Conservation (phyloP, 2,888 invertebrate genomes). For the Pandemis corylana region DNA sequence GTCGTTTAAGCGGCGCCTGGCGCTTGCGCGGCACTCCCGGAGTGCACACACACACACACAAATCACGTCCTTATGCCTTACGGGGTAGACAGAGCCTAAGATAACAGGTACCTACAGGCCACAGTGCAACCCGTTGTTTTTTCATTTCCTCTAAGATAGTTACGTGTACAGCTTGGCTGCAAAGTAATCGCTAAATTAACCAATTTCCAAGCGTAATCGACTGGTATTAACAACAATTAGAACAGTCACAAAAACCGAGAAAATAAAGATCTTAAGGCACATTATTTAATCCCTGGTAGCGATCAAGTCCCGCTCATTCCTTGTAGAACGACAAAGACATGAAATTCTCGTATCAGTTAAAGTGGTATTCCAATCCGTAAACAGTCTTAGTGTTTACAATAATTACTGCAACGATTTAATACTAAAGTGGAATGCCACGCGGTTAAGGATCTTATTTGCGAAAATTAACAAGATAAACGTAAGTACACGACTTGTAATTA, state of each 20-base stretch:
- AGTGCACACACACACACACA: no score
- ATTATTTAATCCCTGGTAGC: background rate
- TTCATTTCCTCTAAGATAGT: no score
- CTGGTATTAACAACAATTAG: conserved; percentile 17
- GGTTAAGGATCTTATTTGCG: conserved; percentile 17
- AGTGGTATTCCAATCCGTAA: background rate
- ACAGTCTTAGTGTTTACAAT: conserved; percentile 13
- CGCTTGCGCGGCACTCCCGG: no score
- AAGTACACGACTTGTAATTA: conserved; percentile 22
- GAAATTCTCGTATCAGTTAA: background rate
- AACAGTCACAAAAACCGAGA: background rate
- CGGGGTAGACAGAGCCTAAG: no score
- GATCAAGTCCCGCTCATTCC: background rate
- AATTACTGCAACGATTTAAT: conserved; percentile 30
- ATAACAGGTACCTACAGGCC: no score
- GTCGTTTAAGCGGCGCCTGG: no score
- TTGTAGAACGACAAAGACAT: background rate
- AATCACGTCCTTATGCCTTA: no score
- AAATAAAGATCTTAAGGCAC: conserved; percentile 17
- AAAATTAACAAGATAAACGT: conserved; percentile 22
- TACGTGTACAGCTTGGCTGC: background rate
- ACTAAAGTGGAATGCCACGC: conserved; percentile 16
- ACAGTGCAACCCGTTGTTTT: no score
- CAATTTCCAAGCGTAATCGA: background rate
- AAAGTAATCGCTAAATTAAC: background rate